Conservation (phyloP, 1,140 invertebrate species). For the Notospermus geniculatus region DNA sequence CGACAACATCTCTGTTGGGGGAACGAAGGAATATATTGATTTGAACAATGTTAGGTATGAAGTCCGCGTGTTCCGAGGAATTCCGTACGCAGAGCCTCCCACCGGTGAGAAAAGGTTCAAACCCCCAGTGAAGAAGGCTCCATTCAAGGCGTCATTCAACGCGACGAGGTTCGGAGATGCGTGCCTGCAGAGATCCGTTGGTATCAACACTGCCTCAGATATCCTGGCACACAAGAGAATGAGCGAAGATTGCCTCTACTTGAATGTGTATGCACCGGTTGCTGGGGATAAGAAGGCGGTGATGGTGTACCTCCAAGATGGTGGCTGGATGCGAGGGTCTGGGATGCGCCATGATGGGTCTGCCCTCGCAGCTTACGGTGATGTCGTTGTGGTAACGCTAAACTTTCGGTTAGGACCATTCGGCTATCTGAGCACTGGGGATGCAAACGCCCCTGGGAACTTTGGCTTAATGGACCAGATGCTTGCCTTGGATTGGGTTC, state of each 20-base stretch:
- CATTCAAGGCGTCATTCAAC: constrained; percentile 10
- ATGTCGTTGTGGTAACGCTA: constrained; percentile 30
- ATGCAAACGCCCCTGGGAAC: constrained; percentile 16
- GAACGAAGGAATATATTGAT: too few species aligned
- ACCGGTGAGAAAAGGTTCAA: constrained; percentile 14
- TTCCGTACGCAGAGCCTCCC: constrained; percentile 21
- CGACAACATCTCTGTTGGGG: too few species aligned
- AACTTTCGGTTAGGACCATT: constrained; percentile 30
- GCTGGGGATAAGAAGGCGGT: constrained; percentile 7
- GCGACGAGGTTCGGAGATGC: constrained; percentile 9
- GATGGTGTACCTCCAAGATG: constrained; percentile 33
- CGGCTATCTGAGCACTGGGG: constrained; percentile 26
- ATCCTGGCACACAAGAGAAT: background rate
- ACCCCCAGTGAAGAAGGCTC: constrained; percentile 4
- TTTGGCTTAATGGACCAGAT: too few species aligned
- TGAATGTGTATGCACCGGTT: background rate
- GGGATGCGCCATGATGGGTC: constrained; percentile 16
- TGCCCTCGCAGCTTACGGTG: constrained; percentile 17
- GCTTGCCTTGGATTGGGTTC: too few species aligned
- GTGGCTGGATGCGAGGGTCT: constrained; percentile 20
- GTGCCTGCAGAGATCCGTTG: constrained; percentile 12
- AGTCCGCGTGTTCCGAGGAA: constrained; percentile 7
- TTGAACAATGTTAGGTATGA: too few species aligned
- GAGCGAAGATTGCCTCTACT: constrained; percentile 8
- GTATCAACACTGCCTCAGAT: background rate